Evolutionary conservation across 2,888 invertebrate species (phyloP), one percentile per base, ranked within the genome.

Genomic region (Neoaliturus tenellus): DNA sequence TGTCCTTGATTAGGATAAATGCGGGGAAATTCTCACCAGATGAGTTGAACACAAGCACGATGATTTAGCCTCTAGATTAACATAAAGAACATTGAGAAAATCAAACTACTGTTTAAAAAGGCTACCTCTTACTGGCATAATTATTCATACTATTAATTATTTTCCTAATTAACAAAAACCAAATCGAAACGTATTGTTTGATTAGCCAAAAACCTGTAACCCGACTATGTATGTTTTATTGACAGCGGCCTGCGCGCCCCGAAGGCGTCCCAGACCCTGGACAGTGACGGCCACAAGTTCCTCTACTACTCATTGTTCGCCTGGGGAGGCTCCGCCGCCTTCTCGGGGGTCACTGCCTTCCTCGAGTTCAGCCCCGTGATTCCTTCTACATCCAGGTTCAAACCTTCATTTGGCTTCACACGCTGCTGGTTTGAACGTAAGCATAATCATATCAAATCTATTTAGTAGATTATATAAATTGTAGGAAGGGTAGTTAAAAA

Each of bases 361-460:
- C 85, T 87, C 28, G 88, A 88, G 62, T 87, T 86, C 69, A 80
- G 83, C 12, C 81, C 86, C 12, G 62, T 83, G 2, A 62, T 88
- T 1, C 78, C 86, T 6, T n/a, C 82, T 10, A n/a, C 67, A n/a
- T 20, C 51, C 44, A 23, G 35, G 33, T 58, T 84, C 39, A 88
- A 86, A 80, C 89, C 89, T 6, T 83, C 86, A 73, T 86, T 89
- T 73, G 88, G 88, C 23, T 51, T 73, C 10, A 73, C 75, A n/a
- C 82, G 41, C 20, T 89, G 89, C 75, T 89, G 88, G 88, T 88
- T 89, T 83, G 83, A 86, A 73, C 85, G 89, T 89, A 85, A 85
- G 85, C 25, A n/a, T 51, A n/a, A n/a, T n/a, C n/a, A n/a, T n/a
- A n/a, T n/a, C n/a, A n/a, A n/a, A n/a, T n/a, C n/a, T n/a, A n/a